Percentiles rank a stretch among this genome's conserved stretches.
Evolutionary conservation across 1,140 invertebrate genomes (phyloP).

Genomic region (Adelges cooleyi): DNA sequence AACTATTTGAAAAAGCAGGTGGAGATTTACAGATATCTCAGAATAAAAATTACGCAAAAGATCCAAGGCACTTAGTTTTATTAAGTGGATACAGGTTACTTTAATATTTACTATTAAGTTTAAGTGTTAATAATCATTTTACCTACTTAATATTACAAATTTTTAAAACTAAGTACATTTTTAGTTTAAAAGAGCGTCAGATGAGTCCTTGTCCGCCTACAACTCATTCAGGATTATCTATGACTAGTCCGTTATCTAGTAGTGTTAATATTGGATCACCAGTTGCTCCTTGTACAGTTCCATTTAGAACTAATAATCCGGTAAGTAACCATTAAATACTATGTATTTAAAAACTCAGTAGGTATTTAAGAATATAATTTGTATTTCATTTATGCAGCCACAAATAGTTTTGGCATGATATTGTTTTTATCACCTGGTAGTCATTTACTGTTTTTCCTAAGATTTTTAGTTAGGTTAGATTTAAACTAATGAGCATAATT

Average conservation of each 20-base stretch:
- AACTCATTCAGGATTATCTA: slow-evolving; percentile 35
- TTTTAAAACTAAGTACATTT: slow-evolving; percentile 30
- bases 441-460: no score
- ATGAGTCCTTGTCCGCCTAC: slow-evolving; percentile 48
- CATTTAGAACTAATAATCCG: slow-evolving; percentile 21
- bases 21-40: slow-evolving; percentile 66
- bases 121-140: slow-evolving; percentile 15
- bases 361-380: no score
- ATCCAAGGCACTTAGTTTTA: slow-evolving; percentile 69
- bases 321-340: no score
- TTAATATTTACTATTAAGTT: slow-evolving; percentile 16
- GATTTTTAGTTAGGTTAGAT: no score
- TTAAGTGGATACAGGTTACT: slow-evolving; percentile 55
- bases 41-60: slow-evolving; percentile 83
- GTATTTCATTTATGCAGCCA: no score
- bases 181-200: slow-evolving; percentile 66
- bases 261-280: slow-evolving; percentile 42
- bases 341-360: no score
- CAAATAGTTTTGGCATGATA: no score
- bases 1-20: slow-evolving; percentile 71
- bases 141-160: not conserved
- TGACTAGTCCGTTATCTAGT: slow-evolving; percentile 46
- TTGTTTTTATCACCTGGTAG: no score
- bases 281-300: slow-evolving; percentile 13
- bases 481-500: no score